Conservation (phyloP, 2,113 vertebrate genomes). For the Alouatta palliata region DNA sequence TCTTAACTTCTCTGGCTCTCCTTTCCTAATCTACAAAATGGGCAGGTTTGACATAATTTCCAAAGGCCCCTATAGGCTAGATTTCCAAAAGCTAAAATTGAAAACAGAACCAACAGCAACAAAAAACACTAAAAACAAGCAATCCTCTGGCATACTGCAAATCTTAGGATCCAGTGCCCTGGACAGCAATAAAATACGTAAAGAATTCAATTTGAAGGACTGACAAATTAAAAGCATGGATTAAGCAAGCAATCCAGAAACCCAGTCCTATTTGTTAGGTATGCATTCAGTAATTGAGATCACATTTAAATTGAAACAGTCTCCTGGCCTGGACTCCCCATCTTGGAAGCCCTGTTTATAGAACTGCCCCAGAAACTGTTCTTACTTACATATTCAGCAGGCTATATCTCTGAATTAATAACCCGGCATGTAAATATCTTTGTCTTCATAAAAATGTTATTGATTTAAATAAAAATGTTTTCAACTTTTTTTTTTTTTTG, state of each 20-base stretch:
- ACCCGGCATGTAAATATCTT: slow-evolving; percentile 54
- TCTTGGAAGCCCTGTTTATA: background rate
- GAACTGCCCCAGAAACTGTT: slow-evolving; percentile 33
- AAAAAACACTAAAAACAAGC: background rate
- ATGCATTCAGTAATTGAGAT: background rate
- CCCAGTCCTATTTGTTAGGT: background rate
- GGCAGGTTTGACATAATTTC: background rate
- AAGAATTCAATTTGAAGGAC: slow-evolving; percentile 12
- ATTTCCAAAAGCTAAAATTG: background rate
- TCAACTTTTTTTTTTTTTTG: background rate
- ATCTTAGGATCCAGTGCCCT: no score
- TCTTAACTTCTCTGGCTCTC: background rate
- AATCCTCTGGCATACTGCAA: background rate
- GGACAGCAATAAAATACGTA: background rate
- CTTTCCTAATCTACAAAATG: background rate
- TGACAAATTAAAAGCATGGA: background rate
- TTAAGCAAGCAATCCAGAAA: slow-evolving; percentile 32
- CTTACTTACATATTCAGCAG: slow-evolving; percentile 52
- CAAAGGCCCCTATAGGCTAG: background rate
- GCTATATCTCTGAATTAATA: slow-evolving; percentile 67
- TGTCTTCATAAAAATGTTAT: slow-evolving; percentile 59
- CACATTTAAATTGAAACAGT: slow-evolving; percentile 21
- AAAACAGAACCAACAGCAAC: background rate
- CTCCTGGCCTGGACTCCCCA: background rate
- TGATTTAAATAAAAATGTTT: slow-evolving; percentile 55